Conservation (phyloP, 2,113 vertebrate genomes). For the Eulemur macaco region DNA sequence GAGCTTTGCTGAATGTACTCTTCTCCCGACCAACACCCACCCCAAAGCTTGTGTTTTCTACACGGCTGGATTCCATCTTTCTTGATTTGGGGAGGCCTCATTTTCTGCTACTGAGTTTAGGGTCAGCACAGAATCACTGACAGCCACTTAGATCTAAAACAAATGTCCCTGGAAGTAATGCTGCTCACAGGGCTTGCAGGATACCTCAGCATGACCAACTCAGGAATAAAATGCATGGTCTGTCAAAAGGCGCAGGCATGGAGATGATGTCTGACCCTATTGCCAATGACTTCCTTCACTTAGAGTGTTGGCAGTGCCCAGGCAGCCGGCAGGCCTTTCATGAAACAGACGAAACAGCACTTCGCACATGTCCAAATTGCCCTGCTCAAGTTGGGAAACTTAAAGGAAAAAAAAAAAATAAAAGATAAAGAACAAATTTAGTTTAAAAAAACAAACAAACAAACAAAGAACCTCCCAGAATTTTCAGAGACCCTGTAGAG, state of each 20-base stretch:
- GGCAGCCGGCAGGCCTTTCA: neutral
- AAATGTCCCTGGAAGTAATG: neutral
- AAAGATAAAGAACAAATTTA: neutral
- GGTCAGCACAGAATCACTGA: neutral
- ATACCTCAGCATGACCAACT: neutral
- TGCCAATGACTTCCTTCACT: neutral
- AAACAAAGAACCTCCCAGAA: neutral
- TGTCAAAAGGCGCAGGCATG: neutral
- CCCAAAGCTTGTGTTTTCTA: neutral
- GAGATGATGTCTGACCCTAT: too few species aligned
- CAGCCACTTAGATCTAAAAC: neutral
- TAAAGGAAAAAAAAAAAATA: neutral
- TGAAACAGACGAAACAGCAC: neutral
- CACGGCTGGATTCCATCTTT: neutral
- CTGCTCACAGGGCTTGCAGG: neutral
- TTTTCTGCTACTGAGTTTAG: neutral
- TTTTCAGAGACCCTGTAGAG: neutral
- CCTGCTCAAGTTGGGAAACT: neutral
- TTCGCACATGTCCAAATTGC: neutral
- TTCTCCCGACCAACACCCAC: neutral
- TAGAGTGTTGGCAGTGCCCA: neutral
- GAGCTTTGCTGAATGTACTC: neutral
- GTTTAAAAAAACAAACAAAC: neutral
- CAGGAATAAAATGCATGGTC: neutral
- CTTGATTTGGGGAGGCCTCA: neutral